These are phyloP conservation scores for Tromatobia lineatoria DNA, from an alignment of 2,888 invertebrate species.

Conservation along the genomic window DNA sequence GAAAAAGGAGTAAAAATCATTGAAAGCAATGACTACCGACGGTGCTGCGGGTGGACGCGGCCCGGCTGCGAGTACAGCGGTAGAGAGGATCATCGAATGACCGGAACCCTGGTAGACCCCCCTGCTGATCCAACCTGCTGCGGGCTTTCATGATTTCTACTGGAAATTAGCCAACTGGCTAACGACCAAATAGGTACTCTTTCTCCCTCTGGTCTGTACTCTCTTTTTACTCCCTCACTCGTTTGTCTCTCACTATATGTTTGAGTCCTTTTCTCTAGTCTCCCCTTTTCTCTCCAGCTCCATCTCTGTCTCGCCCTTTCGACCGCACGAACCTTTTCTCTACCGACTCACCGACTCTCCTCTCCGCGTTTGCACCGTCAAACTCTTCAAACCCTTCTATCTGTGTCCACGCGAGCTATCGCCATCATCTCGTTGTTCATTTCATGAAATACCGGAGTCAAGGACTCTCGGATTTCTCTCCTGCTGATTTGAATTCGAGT, in stretches of 20 bases:
- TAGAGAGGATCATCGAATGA: conserved; percentile 85
- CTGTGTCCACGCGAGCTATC: conserved; percentile 67
- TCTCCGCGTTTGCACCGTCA: conserved; percentile 68
- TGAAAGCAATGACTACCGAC: conserved; percentile 82
- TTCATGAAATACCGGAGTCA: conserved; percentile 65
- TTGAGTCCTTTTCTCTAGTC: conserved; percentile 58
- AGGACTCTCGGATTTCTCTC: conserved; percentile 66
- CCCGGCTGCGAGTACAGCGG: conserved; percentile 71
- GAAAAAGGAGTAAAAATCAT: conserved; percentile 84
- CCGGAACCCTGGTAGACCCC: conserved; percentile 73
- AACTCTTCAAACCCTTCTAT: conserved; percentile 64
- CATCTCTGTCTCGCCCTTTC: conserved; percentile 64
- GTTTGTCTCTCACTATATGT: conserved; percentile 72
- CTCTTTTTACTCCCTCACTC: conserved; percentile 58
- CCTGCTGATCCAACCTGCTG: conserved; percentile 72
- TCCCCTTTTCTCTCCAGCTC: conserved; percentile 68
- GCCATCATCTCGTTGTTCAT: conserved; percentile 68
- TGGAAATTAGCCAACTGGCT: conserved; percentile 86
- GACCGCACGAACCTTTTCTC: conserved; percentile 61
- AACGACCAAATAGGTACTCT: conserved; percentile 83
- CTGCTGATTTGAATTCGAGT: conserved; percentile 46
- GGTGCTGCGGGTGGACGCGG: conserved; percentile 71
- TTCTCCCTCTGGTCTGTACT: conserved; percentile 65
- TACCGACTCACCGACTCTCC: conserved; percentile 61
- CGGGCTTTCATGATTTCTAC: conserved; percentile 84